Percentiles rank a stretch among this genome's conserved stretches.
Evolutionary conservation across 2,797 vertebrate species (phyloP).

Genomic region (Syndactyla subalaris): DNA sequence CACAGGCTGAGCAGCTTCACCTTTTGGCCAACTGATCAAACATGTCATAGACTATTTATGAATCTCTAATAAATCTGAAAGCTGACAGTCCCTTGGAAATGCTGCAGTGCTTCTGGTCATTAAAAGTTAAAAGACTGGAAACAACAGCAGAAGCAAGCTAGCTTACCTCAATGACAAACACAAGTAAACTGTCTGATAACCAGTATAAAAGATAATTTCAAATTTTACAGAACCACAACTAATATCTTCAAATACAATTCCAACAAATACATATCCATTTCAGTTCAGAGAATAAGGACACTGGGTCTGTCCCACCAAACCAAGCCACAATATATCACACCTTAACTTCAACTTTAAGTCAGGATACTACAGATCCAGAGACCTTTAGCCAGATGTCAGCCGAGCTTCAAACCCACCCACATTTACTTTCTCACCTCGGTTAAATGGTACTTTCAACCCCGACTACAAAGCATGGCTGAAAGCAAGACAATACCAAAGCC

Average conservation of each 20-base stretch:
- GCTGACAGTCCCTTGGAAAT: not conserved
- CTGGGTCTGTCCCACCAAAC: not conserved
- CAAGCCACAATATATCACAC: not conserved
- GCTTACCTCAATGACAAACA: not conserved
- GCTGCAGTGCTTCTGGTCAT: not conserved
- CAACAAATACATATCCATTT: not conserved
- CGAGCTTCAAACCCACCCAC: not conserved
- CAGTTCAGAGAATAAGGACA: not conserved
- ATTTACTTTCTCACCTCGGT: not conserved
- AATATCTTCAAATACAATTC: not conserved
- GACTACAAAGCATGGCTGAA: not conserved
- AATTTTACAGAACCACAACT: not conserved
- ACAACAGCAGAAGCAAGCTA: not conserved
- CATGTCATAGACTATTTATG: not conserved
- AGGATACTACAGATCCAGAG: not conserved
- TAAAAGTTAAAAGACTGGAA: not conserved
- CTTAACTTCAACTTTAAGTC: not conserved
- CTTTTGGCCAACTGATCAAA: not conserved
- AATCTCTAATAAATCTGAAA: not conserved
- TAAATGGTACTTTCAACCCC: not conserved
- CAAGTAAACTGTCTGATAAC: not conserved
- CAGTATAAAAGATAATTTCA: not conserved
- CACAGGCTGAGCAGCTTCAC: not conserved
- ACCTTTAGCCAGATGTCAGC: not conserved
- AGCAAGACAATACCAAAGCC: not conserved